Conservation (phyloP, 2,888 invertebrate species). For the Auanema freiburgensis region DNA sequence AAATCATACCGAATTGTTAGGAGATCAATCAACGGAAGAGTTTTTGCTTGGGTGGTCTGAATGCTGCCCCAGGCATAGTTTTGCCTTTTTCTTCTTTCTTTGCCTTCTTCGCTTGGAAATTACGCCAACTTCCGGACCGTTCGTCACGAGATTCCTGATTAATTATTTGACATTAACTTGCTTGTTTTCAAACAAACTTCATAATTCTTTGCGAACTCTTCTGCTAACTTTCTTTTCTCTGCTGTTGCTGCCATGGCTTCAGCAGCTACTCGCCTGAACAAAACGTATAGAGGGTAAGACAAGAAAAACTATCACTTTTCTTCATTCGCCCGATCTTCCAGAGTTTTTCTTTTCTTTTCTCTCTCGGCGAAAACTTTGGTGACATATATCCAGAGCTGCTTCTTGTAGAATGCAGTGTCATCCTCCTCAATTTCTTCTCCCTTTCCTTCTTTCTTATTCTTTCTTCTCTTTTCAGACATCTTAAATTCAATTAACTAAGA, state of each 20-base stretch:
- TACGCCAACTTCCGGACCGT: constrained; percentile 61
- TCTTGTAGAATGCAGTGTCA: constrained; percentile 55
- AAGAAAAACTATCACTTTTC: constrained; percentile 70
- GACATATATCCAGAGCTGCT: constrained; percentile 86
- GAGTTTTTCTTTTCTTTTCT: constrained; percentile 83
- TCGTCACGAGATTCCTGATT: constrained; percentile 60
- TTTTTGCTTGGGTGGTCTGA: constrained; percentile 59
- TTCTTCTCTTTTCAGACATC: constrained; percentile 90
- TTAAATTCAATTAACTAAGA: constrained; percentile 63
- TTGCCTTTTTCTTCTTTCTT: constrained; percentile 59
- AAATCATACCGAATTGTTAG: too few relatives aligned
- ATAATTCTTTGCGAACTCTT: constrained; percentile 98
- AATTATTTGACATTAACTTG: neutral
- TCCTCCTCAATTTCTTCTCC: constrained; percentile 60
- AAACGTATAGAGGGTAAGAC: neutral
- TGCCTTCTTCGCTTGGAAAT: constrained; percentile 53
- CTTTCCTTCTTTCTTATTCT: constrained; percentile 81
- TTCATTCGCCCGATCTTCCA: constrained; percentile 86
- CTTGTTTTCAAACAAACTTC: constrained; percentile 73
- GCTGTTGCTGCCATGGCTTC: constrained; percentile 91
- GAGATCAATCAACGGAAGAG: constrained; percentile 26
- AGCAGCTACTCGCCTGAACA: constrained; percentile 73
- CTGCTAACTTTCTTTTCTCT: constrained; percentile 83
- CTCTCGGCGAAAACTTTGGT: constrained; percentile 92
- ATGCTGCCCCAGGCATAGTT: constrained; percentile 54